phyloP scores from a whole-genome alignment of 1,140 invertebrate genomes.

The Anagrus nilaparvatae region DNA sequence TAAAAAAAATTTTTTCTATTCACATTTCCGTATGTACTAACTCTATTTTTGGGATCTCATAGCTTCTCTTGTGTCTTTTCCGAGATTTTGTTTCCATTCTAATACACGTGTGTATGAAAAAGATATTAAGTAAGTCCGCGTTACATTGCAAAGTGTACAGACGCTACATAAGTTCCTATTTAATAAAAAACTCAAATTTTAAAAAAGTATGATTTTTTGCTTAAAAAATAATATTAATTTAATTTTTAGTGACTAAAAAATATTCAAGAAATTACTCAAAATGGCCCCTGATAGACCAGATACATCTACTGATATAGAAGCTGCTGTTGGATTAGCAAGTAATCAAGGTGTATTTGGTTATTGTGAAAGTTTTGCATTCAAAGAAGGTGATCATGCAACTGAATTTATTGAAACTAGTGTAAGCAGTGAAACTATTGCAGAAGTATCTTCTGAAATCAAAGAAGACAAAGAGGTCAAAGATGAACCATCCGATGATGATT shows the following conservation, averaged over 20 bases:
- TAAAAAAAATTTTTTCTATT: no score
- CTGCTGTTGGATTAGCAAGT: conserved; percentile 26
- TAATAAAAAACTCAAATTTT: neutral
- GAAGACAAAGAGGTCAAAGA: neutral
- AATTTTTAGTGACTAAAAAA: conserved; percentile 31
- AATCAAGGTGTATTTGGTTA: conserved; percentile 18
- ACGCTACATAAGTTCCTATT: neutral
- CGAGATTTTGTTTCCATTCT: no score
- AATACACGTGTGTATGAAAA: no score
- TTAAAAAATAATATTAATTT: neutral
- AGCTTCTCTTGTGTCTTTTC: no score
- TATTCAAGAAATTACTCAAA: conserved; percentile 16
- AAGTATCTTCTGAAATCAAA: neutral
- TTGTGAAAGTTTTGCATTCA: conserved; percentile 14
- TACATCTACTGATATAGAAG: conserved; percentile 29
- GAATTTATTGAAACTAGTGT: conserved; percentile 1
- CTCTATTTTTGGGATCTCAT: no score
- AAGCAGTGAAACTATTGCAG: conserved; percentile 2
- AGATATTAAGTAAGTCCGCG: no score
- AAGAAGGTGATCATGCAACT: conserved; percentile 26
- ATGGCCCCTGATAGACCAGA: conserved; percentile 42
- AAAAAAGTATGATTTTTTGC: neutral
- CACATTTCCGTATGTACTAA: no score
- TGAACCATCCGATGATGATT: conserved; percentile 60
- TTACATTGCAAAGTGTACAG: neutral